Percentiles rank a stretch among this genome's conserved stretches.
Evolutionary conservation across 2,797 vertebrate genomes (phyloP).

Genomic region (Pipistrellus kuhlii): DNA sequence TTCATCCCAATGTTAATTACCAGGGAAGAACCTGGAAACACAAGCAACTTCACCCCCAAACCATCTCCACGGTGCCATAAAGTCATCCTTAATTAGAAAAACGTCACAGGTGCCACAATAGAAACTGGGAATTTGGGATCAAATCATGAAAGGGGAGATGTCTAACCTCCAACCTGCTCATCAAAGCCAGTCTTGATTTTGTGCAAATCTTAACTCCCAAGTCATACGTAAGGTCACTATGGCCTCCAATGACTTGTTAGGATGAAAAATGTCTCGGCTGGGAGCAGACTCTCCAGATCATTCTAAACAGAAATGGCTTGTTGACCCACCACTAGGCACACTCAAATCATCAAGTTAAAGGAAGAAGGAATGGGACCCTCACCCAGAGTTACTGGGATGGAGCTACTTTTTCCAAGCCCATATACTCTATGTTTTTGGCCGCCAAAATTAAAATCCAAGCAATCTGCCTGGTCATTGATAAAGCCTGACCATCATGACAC

Average conservation of each 20-base stretch:
- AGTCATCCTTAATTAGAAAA: not conserved
- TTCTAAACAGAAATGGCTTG: conserved; percentile 1
- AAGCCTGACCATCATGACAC: conserved; percentile 55
- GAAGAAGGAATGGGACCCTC: not conserved
- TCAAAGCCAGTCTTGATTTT: conserved; percentile 20
- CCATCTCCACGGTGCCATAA: not conserved
- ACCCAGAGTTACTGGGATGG: not conserved
- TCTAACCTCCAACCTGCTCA: not conserved
- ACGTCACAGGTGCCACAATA: not conserved
- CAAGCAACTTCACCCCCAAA: not conserved
- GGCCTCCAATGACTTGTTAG: not conserved
- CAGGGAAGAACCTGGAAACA: not conserved
- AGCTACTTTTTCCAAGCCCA: conserved; percentile 41
- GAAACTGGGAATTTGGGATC: conserved; percentile 35
- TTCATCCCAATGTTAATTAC: conserved; percentile 12
- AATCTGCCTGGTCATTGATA: conserved; percentile 46
- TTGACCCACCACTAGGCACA: not conserved
- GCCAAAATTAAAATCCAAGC: conserved; percentile 68
- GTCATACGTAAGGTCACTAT: not conserved
- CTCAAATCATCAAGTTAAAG: not conserved
- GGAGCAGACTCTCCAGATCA: not conserved
- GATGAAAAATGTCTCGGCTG: not conserved
- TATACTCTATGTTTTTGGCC: not conserved
- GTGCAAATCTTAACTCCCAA: conserved; percentile 18
- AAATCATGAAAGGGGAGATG: conserved; percentile 20